Evolutionary conservation across 2,113 vertebrate species (phyloP).

Genomic region (Gorsachius goisagi): DNA sequence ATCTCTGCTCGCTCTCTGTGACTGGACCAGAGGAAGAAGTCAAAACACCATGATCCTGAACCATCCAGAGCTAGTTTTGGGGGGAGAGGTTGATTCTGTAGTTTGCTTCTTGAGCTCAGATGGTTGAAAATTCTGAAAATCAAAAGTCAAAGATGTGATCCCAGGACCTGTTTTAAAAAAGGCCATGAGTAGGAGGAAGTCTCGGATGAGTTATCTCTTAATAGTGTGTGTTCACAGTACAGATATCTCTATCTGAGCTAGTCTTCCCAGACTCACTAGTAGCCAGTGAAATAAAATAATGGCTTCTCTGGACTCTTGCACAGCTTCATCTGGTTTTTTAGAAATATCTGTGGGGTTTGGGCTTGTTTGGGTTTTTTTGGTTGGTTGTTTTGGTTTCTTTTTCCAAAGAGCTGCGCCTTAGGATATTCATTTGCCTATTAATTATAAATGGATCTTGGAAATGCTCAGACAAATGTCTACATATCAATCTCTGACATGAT

Average conservation of each 20-base stretch:
- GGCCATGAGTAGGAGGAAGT: background rate
- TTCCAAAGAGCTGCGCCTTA: background rate
- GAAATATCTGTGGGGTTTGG: background rate
- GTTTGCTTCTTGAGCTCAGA: background rate
- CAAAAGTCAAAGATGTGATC: background rate
- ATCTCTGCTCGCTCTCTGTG: background rate
- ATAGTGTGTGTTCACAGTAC: background rate
- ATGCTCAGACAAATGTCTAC: background rate
- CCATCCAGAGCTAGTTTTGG: background rate
- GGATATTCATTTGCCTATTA: background rate
- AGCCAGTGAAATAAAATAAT: background rate
- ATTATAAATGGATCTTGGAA: background rate
- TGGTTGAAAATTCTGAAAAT: background rate
- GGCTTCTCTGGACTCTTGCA: background rate
- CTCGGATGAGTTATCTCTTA: background rate
- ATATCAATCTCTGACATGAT: background rate
- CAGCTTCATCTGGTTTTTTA: background rate
- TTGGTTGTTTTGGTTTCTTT: no score
- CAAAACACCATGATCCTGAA: background rate
- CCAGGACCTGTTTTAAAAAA: background rate
- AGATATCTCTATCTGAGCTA: background rate
- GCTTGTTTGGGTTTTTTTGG: background rate
- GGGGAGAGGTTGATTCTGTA: background rate
- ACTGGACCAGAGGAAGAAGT: background rate
- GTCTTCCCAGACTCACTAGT: background rate